Evolutionary conservation across 2,113 vertebrate species (phyloP).

Genomic region (Emydura subglobosa): DNA sequence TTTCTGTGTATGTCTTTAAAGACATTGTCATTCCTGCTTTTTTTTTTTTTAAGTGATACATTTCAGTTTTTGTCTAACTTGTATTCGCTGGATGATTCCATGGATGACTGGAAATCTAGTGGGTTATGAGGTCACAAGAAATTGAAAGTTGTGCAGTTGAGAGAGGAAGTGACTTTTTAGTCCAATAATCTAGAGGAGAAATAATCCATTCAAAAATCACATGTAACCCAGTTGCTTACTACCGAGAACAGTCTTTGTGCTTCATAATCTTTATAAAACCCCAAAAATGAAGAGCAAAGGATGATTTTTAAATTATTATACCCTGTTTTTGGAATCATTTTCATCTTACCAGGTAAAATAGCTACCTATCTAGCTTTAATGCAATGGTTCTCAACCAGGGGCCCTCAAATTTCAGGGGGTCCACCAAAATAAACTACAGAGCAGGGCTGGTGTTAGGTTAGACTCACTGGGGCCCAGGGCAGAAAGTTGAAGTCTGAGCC

Average conservation of each 20-base stretch:
- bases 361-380: not conserved
- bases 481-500: too few relatives aligned
- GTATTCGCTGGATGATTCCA: not conserved
- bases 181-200: conserved; percentile 29
- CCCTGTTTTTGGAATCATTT: not conserved
- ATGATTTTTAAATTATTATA: not conserved
- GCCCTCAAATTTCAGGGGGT: too few relatives aligned
- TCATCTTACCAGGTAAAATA: not conserved
- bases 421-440: too few relatives aligned
- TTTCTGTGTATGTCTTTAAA: not conserved
- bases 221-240: conserved; percentile 1
- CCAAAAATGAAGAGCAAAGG: conserved; percentile 6
- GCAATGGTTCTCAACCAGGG: too few relatives aligned
- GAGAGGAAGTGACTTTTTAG: not conserved
- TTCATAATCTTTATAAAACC: not conserved
- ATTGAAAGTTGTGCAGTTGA: not conserved
- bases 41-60: fast-evolving
- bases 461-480: too few relatives aligned
- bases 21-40: not conserved
- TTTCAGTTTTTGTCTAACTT: not conserved
- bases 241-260: not conserved
- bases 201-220: conserved; percentile 3
- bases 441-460: too few relatives aligned
- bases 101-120: not conserved
- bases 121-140: not conserved